phyloP scores from a whole-genome alignment of 2,113 vertebrate genomes.

The Microtus richardsoni region DNA sequence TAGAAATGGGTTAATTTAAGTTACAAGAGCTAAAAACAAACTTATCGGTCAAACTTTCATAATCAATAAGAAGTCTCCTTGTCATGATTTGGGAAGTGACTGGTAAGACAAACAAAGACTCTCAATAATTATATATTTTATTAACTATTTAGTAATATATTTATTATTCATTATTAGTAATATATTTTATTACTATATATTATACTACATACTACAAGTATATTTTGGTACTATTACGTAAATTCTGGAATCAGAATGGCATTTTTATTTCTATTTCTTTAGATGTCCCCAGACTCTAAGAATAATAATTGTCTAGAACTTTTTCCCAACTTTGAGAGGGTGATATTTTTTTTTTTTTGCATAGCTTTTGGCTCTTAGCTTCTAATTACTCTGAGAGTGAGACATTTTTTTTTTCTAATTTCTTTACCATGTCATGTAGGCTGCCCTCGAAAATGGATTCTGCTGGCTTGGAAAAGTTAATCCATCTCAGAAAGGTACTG shows the following conservation, averaged over 20 bases:
- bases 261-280: constrained; percentile 47
- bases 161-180: not conserved
- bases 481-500: not conserved
- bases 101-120: not conserved
- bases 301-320: not conserved
- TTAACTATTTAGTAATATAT: not conserved
- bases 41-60: not conserved
- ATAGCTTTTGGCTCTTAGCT: not conserved
- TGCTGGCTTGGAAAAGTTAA: constrained; percentile 25
- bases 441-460: constrained; percentile 19
- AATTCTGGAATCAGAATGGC: not conserved
- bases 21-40: not conserved
- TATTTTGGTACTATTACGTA: not conserved
- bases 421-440: not conserved
- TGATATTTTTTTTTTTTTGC: constrained; percentile 14
- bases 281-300: not conserved
- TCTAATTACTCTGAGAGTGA: constrained; percentile 42
- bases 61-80: not conserved
- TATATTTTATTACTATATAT: not conserved
- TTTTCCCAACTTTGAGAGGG: not conserved
- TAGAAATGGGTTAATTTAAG: not conserved
- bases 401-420: constrained; percentile 19
- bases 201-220: not conserved
- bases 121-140: not conserved
- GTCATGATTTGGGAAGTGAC: not conserved